Evolutionary conservation across 92 coral and sea anemone species (phyloP), one percentile per base, ranked within the genome.

Genomic region (Pocillopora grandis): DNA sequence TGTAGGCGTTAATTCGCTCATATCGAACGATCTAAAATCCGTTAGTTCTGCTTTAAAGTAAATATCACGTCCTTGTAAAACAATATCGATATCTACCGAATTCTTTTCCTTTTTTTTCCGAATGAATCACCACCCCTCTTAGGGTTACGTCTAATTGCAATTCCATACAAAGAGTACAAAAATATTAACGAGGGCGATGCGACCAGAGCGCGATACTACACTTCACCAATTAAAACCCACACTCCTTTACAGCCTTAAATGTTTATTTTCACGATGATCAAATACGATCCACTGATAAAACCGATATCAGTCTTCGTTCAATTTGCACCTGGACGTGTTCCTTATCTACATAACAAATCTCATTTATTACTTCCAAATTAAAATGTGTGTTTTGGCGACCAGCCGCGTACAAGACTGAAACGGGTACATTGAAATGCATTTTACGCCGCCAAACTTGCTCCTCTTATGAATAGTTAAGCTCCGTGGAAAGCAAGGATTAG

Each of bases 231-330:
- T 27, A 76, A 59, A 76, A 61, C 62, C 31, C 67, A 9, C 80
- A 16, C 60, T 23, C 52, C 52, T 42, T 42, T 42, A 42, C 52
- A 42, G 52, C 3, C 80, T 61, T 27, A 3, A 16, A 31, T 9
- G 80, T 61, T 76, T 61, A 58, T 76, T 76, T 76, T 58, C 56
- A 57, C 80, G 18, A 58, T 16, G 33, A 76, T 19, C n/a, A 58
- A 15, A 13, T 16, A 12, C 33, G 49, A 8, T 20, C 35, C 66
- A 23, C 58, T 59, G 7, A 27, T 17, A 59, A 31, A 58, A 27
- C 62, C 27, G 37, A 76, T 35, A 59, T 59, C 12, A 58, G 19
- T 5, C 52, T 17, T 42, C 0, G 52, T 42, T 7, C 62, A n/a
- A 33, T 21, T 59, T 57, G 69, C 80, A 76, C 55, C 64, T 76